A percentile compares a stretch with the other conserved stretches of the same genome.
Evolutionary conservation across 1,140 invertebrate genomes (phyloP).

Genomic region (Drosophila athabasca): DNA sequence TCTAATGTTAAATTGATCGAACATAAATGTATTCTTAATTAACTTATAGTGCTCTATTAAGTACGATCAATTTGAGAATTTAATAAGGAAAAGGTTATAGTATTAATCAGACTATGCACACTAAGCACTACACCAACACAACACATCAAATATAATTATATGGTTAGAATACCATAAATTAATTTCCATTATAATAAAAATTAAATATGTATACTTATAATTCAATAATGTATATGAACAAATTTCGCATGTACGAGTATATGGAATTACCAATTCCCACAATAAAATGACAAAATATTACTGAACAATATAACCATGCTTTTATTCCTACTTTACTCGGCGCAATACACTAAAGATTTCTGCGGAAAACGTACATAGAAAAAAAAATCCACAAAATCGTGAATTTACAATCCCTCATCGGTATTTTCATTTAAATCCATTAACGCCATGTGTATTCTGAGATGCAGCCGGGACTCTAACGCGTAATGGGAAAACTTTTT

Average conservation of each 20-base stretch:
- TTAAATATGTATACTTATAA: slow-evolving; percentile 14
- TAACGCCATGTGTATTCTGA: slow-evolving; percentile 93
- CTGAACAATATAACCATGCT: slow-evolving; percentile 20
- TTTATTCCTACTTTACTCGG: slow-evolving; percentile 1
- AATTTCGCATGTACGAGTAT: slow-evolving; percentile 13
- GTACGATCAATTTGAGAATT: slow-evolving; percentile 8
- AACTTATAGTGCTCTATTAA: slow-evolving; percentile 29
- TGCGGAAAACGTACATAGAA: no score
- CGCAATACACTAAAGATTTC: background rate
- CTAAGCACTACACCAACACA: slow-evolving; percentile 31
- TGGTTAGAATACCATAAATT: slow-evolving; percentile 31
- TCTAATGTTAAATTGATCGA: slow-evolving; percentile 59
- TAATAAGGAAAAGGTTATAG: slow-evolving; percentile 24
- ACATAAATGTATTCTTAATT: slow-evolving; percentile 39
- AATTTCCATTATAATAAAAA: slow-evolving; percentile 30
- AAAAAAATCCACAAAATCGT: background rate
- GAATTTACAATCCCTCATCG: background rate
- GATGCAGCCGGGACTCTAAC: slow-evolving; percentile 95
- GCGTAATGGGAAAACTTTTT: slow-evolving; percentile 95
- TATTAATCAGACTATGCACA: slow-evolving; percentile 38
- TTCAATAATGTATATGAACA: slow-evolving; percentile 26
- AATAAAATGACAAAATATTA: slow-evolving; percentile 47
- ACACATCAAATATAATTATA: slow-evolving; percentile 28
- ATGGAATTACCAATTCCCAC: slow-evolving; percentile 40
- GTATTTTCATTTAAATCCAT: slow-evolving; percentile 84